phyloP scores from a whole-genome alignment of 2,113 vertebrate species.

The Saguinus midas region DNA sequence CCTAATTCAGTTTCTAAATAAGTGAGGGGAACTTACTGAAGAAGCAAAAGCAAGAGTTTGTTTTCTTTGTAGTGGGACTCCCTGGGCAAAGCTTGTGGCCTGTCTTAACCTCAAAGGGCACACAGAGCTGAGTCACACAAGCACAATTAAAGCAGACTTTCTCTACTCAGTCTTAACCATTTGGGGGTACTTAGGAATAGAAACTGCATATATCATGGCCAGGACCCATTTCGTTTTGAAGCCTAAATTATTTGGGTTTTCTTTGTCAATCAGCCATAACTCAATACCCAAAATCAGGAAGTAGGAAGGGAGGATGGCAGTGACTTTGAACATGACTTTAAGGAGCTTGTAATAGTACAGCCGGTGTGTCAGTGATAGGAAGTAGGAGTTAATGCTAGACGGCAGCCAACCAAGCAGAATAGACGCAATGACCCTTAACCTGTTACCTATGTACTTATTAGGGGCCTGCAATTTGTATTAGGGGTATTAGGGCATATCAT shows the following conservation, averaged over 20 bases:
- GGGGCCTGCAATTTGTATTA: neutral
- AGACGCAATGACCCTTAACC: neutral
- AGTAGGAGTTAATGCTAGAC: neutral
- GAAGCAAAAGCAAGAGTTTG: neutral
- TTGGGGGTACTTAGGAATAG: neutral
- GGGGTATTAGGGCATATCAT: neutral
- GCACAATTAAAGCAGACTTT: neutral
- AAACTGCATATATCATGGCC: neutral
- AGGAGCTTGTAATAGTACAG: neutral
- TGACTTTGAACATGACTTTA: neutral
- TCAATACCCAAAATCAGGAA: neutral
- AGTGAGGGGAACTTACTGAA: neutral
- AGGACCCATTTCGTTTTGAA: neutral
- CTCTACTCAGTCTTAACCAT: neutral
- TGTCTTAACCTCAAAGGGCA: neutral
- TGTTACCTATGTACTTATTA: neutral
- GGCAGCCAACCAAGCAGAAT: neutral
- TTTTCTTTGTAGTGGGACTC: neutral
- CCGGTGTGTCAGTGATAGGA: neutral
- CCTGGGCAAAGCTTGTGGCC: neutral
- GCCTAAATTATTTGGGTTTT: neutral
- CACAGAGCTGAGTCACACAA: neutral
- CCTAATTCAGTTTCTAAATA: neutral
- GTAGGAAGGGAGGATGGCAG: neutral
- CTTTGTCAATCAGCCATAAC: neutral